Evolutionary conservation across 2,797 vertebrate species (phyloP), one percentile per base, ranked within the genome.

Genomic region (Chrysolophus pictus): DNA sequence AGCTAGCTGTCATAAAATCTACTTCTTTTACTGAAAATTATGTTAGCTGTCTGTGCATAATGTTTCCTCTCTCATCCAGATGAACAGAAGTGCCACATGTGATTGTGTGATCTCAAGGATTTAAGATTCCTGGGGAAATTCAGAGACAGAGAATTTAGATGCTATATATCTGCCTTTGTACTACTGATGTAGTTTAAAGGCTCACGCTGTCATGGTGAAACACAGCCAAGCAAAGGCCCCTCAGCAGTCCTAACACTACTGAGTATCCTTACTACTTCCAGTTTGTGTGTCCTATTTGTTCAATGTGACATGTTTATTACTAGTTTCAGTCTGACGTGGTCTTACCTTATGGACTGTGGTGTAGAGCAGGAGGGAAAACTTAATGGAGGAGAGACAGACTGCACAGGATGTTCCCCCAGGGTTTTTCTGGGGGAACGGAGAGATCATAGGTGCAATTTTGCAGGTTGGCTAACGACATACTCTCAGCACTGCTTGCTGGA

Each of bases 271-370:
- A 56, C 26, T 84, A 49, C 62, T 92, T 87, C 93, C 68, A 79
- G 37, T 91, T 80, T 93, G 29, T 18, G 11, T 88, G 79, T 92
- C 64, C 87, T 91, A 37, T 88, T 96, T 96, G 94, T 65, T 94
- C 80, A 95, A 33, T 0, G 5, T 76, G 82, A 94, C 77, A 68
- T 91, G 90, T 94, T 96, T 95, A 92, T 94, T 90, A 72, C 65
- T 59, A 62, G 85, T 73, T 93, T 93, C 80, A 46, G 69, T 88
- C 80, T 91, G 83, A 85, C 88, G 80, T 44, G 84, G 87, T 88
- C 84, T 64, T 93, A 58, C 84, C 90, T 96, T 92, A 91, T 22
- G 28, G 70, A 58, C 74, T 78, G 53, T 69, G 75, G 88, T 55
- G 55, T 51, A 78, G 83, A 93, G 85, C 80, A 81, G 70, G 59